Evolutionary conservation across 2,113 vertebrate genomes (phyloP).

Genomic region (Gadus chalcogrammus): DNA sequence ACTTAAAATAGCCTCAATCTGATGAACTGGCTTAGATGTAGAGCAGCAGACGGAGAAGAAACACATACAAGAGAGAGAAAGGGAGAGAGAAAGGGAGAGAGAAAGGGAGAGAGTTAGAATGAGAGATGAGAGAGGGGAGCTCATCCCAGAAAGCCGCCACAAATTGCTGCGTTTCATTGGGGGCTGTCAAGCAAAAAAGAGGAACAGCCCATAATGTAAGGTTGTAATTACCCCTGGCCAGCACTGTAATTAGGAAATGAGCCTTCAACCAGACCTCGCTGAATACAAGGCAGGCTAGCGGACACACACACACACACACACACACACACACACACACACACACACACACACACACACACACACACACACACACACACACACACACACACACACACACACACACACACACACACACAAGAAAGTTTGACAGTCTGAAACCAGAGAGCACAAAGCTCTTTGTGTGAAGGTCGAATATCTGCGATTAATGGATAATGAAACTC

Average conservation of each 20-base stretch:
- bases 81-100: slow-evolving; percentile 18
- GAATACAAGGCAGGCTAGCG: slow-evolving; percentile 30
- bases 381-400: not conserved
- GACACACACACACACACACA: not conserved
- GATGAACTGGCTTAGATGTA: not conserved
- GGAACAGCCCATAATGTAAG: slow-evolving; percentile 69
- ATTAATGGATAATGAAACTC: slow-evolving; percentile 41
- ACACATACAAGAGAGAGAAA: slow-evolving; percentile 23
- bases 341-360: slow-evolving; percentile 6
- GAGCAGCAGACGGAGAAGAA: not conserved
- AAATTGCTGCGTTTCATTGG: slow-evolving; percentile 71
- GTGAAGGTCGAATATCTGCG: slow-evolving; percentile 43
- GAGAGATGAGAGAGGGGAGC: slow-evolving; percentile 34
- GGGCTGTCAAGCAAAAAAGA: slow-evolving; percentile 59
- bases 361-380: not conserved
- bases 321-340: slow-evolving; percentile 8
- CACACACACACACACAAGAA: not conserved
- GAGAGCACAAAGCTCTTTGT: slow-evolving; percentile 14
- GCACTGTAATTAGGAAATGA: slow-evolving; percentile 74
- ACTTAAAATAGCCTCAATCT: not conserved
- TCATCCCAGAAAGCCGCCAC: slow-evolving; percentile 60
- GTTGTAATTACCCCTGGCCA: slow-evolving; percentile 76
- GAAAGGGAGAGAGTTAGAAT: slow-evolving; percentile 21
- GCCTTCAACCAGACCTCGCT: slow-evolving; percentile 56
- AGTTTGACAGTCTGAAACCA: slow-evolving; percentile 26